Conservation (phyloP, 2,113 vertebrate species). For the Alces alces region DNA sequence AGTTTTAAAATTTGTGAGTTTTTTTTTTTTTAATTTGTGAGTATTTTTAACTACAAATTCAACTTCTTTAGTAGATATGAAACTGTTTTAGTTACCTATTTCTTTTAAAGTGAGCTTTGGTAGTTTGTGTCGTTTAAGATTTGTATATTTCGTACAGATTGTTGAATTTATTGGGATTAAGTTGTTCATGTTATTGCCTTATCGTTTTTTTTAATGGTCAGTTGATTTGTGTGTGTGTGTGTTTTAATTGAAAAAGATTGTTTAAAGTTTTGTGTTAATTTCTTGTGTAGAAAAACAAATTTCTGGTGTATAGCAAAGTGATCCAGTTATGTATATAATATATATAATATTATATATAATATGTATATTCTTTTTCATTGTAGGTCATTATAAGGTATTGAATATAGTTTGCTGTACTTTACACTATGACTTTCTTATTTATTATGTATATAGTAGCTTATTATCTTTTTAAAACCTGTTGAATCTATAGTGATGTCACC, state of each 20-base stretch:
- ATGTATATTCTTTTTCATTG: not conserved
- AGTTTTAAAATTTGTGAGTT: not conserved
- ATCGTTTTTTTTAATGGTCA: not conserved
- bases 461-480: not conserved
- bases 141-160: not conserved
- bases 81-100: not conserved
- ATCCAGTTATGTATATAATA: not conserved
- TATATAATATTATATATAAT: not conserved
- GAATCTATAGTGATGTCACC: not conserved
- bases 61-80: not conserved
- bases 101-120: not conserved
- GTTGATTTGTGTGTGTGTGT: not conserved
- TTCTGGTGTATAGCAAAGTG: not conserved
- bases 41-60: not conserved
- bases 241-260: not conserved
- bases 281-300: not conserved
- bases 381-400: not conserved
- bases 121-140: constrained; percentile 1
- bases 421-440: not conserved
- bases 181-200: not conserved
- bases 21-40: not conserved
- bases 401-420: not conserved
- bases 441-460: not conserved
- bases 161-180: not conserved
- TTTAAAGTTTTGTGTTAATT: not conserved